Base-by-base conservation (phyloP, 2,888 invertebrate species). In the Caenorhabditis virilis region DNA sequence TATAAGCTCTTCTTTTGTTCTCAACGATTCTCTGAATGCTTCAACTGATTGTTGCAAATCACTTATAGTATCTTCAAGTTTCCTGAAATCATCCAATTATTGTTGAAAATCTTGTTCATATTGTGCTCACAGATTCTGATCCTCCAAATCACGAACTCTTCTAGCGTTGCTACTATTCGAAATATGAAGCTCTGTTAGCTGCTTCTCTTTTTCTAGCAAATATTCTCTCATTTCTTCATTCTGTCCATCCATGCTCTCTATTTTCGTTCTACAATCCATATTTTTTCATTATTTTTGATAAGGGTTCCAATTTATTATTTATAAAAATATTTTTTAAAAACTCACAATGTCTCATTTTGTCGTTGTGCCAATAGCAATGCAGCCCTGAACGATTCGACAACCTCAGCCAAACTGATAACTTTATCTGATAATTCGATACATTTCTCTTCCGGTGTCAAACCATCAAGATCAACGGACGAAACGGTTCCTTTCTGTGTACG, bases 1-100 rank as follows among this genome's bases (percentile, higher is more conserved):
- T 26, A 80, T 79, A 26, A 80, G 43, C 49, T 79, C 77, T 55
- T 80, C 79, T 53, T 81, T 81, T 1, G 81, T 78, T 4, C 75
- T 67, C 9, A 81, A 50, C 39, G 78, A 78, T 33, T 78, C 76
- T 27, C 74, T 64, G 41, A 77, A 79, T 2, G 80, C 80, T 33
- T 81, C 81, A 7, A 79, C 64, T 1, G 73, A 73, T 16, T 65
- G 53, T 30, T 71, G 61, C 36, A 74, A 51, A 38, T 72, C 64
- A 22, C 57, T 57, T 16, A 73, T 66, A 9, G 60, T 63, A n/a
- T 57, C 50, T 26, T 74, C 76, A 15, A 76, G 53, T n/a, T 55
- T 51, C n/a, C 71, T 72, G 46, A 48, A 67, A 59, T 2, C n/a
- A n/a, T n/a, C n/a, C n/a, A n/a, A n/a, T n/a, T n/a, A n/a, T n/a